Percentiles rank a stretch among this genome's conserved stretches.
phyloP scores from a whole-genome alignment of 2,797 vertebrate genomes.

The Morus bassanus region DNA sequence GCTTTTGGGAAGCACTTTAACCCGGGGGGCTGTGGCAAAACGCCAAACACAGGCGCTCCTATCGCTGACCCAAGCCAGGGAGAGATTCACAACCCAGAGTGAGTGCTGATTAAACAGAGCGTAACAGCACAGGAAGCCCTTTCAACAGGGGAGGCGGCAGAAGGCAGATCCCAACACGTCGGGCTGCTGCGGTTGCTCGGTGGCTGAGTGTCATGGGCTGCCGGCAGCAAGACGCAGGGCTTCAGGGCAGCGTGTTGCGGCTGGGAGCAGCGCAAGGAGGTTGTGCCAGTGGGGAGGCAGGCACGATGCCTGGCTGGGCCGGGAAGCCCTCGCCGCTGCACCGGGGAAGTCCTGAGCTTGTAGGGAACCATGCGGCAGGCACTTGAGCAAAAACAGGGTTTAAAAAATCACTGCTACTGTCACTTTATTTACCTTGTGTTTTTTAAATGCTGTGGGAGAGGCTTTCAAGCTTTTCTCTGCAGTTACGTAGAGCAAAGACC shows the following conservation, averaged over 20 bases:
- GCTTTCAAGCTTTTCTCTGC: neutral
- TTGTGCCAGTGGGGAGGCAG: neutral
- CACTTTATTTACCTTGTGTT: neutral
- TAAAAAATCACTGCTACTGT: neutral
- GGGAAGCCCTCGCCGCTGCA: neutral
- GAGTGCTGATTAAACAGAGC: neutral
- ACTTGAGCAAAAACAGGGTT: neutral
- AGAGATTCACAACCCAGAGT: neutral
- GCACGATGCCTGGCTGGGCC: fast-evolving
- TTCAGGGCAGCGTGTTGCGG: neutral
- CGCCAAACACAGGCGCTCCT: fast-evolving
- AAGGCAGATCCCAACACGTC: conserved; percentile 46
- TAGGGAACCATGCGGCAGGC: neutral
- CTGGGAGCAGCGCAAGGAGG: neutral
- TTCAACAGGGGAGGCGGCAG: neutral
- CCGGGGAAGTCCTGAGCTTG: neutral
- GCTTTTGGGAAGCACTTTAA: fast-evolving
- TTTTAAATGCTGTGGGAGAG: neutral
- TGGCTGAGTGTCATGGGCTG: neutral
- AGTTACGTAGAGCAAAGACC: neutral
- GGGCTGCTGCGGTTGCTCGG: neutral
- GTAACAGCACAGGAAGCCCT: conserved; percentile 9
- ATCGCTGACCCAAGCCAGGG: fast-evolving
- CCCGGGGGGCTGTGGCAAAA: neutral
- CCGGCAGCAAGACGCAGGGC: neutral